Conservation (phyloP, 2,113 vertebrate species). For the Illadopsis cleaveri region DNA sequence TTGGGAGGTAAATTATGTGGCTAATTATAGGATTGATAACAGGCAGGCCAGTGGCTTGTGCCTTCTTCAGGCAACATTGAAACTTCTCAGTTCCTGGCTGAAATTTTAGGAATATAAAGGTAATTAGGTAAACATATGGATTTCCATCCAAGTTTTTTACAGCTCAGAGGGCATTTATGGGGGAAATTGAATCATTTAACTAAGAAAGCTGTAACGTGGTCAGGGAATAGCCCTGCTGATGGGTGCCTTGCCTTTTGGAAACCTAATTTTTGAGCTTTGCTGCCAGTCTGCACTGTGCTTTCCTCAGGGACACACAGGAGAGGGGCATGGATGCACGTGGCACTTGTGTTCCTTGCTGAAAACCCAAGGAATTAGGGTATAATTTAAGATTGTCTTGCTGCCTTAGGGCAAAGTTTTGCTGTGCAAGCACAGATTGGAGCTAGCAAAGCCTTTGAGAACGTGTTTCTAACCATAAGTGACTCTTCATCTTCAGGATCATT, state of each 20-base stretch:
- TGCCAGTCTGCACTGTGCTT: not conserved
- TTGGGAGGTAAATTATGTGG: not conserved
- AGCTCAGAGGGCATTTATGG: accelerated
- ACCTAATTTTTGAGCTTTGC: not conserved
- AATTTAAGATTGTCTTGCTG: not conserved
- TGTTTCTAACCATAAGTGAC: not conserved
- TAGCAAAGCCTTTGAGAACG: not conserved
- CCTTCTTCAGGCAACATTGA: not conserved
- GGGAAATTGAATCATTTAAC: accelerated
- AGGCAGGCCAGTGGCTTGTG: no score
- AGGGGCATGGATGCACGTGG: accelerated
- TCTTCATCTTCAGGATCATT: not conserved
- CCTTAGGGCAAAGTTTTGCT: not conserved
- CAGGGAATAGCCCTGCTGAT: not conserved
- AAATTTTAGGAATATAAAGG: not conserved
- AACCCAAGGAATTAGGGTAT: not conserved
- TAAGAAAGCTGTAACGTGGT: not conserved
- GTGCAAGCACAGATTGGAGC: not conserved
- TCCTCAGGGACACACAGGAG: not conserved
- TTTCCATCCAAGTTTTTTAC: not conserved
- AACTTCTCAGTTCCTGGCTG: not conserved
- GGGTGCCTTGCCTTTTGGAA: not conserved
- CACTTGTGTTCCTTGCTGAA: not conserved
- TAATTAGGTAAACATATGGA: not conserved
- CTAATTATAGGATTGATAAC: not conserved